Base-by-base conservation (phyloP, 64 coral and sea anemone species). In the Pocillopora damicornis region DNA sequence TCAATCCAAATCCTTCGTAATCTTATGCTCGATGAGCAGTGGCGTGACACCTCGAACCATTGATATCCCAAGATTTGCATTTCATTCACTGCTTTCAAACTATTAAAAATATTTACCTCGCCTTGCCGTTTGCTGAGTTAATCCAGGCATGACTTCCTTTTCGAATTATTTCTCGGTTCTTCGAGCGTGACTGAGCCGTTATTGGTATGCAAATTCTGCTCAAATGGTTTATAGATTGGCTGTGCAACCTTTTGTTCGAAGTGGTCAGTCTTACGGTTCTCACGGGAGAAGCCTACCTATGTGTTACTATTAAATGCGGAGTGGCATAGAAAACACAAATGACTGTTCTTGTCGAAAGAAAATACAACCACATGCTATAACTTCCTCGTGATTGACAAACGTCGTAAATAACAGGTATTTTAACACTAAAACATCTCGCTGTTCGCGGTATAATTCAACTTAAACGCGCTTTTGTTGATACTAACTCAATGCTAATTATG, bases 131-230 rank as follows among this genome's bases (percentile, higher is more conserved):
- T 51, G 42, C 42, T 51, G 42, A 81, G 37, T 37, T 18, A 71
- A 26, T 11, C 72, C 38, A 73, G 57, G 63, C 42, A 65, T 85
- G 81, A 85, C 64, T 73, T 51, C 23, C 35, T 38, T 20, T 15
- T 12, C 81, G 22, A 58, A 57, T 73, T 72, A 38, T 17, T 42
- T 42, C 30, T 42, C 16, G 16, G 57, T 72, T 73, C 42, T 10
- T 23, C 37, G 64, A 85, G 81, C 81, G 81, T 85, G 81, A 85
- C 81, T 72, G 35, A 72, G 38, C 72, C 22, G 22, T 45, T 73
- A 26, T 58, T 57, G 63, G 81, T 85, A 85, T 85, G 64, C 81
- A 85, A 85, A 85, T 85, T 85, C 63, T 38, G 51, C 38, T 13
- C 35, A 85, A 68, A 69, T 37, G 2, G 66, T 71, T 83, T 37